Base-by-base conservation (phyloP, 2,113 vertebrate species). In the Hippocampus mohnikei region DNA sequence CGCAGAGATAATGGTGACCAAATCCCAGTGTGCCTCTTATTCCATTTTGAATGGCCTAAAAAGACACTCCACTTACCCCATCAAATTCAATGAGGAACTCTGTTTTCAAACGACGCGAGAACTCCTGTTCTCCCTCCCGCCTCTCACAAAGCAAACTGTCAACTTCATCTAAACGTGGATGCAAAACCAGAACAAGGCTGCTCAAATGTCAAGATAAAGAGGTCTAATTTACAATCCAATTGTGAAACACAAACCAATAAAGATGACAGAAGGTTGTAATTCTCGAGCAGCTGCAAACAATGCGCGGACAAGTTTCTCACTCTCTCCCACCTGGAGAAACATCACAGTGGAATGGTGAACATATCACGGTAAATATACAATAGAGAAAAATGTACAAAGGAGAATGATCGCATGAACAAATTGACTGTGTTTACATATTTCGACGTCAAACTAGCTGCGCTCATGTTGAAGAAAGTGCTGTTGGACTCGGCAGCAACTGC, bases 81-180 rank as follows among this genome's bases (percentile, higher is more conserved):
- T 99, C 97, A 86, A 99, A 99, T 90, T 98, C 94, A 76, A 99
- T 91, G 85, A 99, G 93, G 90, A 99, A 98, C 84, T 99, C 96
- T 0, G 97, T 99, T 89, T 99, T 99, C 50, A 99, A 88, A 74
- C 97, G 94, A 37, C 97, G 93, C 58, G 95, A 97, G 68, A 96
- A 94, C 63, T 99, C 97, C 1, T 99, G 95, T 83, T 99, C 97
- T 64, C 97, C 96, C 90, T 99, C 96, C 81, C 94, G 92, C 81
- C 97, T 94, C 87, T 99, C 96, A 91, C 96, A 98, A 61, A 99
- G 87, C 84, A 99, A 92, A 81, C 97, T 98, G 92, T 99, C 97
- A 60, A 99, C 93, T 91, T 99, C 97, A 92, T 99, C 97, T 99
- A 78, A 41, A 71, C 11, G 42, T 29, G 15, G 69, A 50, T 6